Evolutionary conservation across 2,797 vertebrate genomes (phyloP).

Genomic region (Heliangelus exortis): DNA sequence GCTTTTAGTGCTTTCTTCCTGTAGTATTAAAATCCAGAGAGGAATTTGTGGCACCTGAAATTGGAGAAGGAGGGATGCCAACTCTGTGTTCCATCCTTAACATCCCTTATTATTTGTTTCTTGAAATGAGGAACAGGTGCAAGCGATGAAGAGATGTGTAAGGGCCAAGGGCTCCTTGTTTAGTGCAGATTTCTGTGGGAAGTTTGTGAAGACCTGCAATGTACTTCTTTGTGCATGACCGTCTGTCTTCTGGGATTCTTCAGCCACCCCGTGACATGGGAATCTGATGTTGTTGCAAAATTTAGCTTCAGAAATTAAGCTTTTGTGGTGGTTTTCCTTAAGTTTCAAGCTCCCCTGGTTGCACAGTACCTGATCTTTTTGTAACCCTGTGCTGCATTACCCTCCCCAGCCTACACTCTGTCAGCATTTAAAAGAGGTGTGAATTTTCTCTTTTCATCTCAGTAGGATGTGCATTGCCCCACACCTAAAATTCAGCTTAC

Average conservation of each 20-base stretch:
- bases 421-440: background rate
- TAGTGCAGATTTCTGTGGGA: background rate
- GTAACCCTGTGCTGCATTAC: background rate
- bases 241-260: background rate
- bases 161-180: background rate
- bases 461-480: conserved; percentile 16
- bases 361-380: background rate
- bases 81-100: background rate
- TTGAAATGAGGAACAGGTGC: background rate
- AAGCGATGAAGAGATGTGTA: background rate
- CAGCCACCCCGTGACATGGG: background rate
- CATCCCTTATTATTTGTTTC: background rate
- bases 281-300: background rate
- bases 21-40: background rate
- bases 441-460: conserved; percentile 20
- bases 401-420: background rate
- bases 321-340: background rate
- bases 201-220: background rate
- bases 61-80: background rate
- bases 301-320: background rate
- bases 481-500: background rate
- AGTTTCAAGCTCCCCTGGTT: background rate
- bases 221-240: background rate
- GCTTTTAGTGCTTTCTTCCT: background rate
- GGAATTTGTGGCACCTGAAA: background rate